These are phyloP conservation scores for Lethocerus indicus DNA, from an alignment of 1,140 invertebrate genomes.

Conservation along the genomic window DNA sequence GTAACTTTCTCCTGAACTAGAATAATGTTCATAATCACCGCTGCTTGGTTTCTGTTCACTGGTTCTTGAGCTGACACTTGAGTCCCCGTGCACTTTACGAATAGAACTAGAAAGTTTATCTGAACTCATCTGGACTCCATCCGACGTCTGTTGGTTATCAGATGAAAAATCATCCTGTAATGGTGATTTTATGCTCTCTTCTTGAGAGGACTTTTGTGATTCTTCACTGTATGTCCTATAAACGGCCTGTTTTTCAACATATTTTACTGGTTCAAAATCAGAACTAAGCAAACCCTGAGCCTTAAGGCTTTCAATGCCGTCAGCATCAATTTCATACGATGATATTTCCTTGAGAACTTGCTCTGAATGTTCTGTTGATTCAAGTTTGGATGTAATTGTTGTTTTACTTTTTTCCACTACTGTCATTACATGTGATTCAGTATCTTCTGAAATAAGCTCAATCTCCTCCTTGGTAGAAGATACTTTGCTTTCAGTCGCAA, in stretches of 20 bases:
- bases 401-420: slow-evolving; percentile 7
- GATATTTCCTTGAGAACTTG: too few relatives aligned
- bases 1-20: slow-evolving; percentile 76
- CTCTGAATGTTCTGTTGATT: slow-evolving; percentile 3
- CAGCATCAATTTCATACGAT: too few relatives aligned
- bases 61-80: too few relatives aligned
- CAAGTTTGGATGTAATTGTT: background rate
- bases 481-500: slow-evolving; percentile 8
- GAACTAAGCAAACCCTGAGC: too few relatives aligned
- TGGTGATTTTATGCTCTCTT: slow-evolving; percentile 24
- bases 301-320: too few relatives aligned
- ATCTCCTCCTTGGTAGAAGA: slow-evolving; percentile 19
- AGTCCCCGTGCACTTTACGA: background rate
- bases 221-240: slow-evolving; percentile 21
- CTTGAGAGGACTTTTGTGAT: slow-evolving; percentile 20
- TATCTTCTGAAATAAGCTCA: slow-evolving; percentile 18
- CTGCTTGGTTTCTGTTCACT: slow-evolving; percentile 31
- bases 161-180: slow-evolving; percentile 20
- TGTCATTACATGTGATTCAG: slow-evolving; percentile 10
- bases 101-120: slow-evolving; percentile 18
- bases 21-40: slow-evolving; percentile 52
- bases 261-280: too few relatives aligned
- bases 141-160: slow-evolving; percentile 20
- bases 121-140: slow-evolving; percentile 18
- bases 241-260: slow-evolving; percentile 5